Base-by-base conservation (phyloP, 2,113 vertebrate genomes). In the Hippocampus barbouri region DNA sequence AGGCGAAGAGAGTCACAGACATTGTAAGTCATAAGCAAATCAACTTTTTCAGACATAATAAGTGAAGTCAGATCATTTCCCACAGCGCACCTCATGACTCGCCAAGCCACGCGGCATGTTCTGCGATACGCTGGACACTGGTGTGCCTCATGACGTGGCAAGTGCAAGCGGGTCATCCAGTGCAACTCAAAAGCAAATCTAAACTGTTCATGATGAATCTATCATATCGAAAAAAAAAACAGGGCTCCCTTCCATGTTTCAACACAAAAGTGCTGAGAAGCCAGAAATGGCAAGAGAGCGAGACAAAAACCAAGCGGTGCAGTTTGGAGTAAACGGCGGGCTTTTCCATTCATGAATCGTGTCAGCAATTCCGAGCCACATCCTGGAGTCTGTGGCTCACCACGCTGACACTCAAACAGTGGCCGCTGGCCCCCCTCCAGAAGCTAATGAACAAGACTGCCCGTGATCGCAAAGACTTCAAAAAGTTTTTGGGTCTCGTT, bases 361-460 rank as follows among this genome's bases (percentile, higher is more conserved):
- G 75, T 77, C 69, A 78, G 76, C 72, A 75, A 80, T 83, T 80
- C 71, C 71, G 71, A 69, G 70, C 77, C 83, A 85, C 74, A 77
- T 84, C 65, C 79, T 86, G 78, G 73, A 88, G 77, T 76, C 79
- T 76, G 85, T 67, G 87, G 84, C 85, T 88, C 76, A 86, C 84
- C 82, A 41, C 83, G 70, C 10, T 62, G 87, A 85, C 45, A 66
- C 75, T 66, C 69, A n/a, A 60, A 38, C 34, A 18, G 66, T 15
- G 8, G 70, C 61, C 66, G 57, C 63, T 20, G 20, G 69, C 15
- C 69, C 66, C 63, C 27, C 66, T 2, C 21, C 45, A 54, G 66
- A 21, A 75, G 34, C 78, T 81, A 72, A 83, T 68, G 4, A 77
- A 76, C n/a, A 40, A 60, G 70, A 65, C 47, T 21, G 49, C 75